Evolutionary conservation across 2,888 invertebrate species (phyloP), one percentile per base, ranked within the genome.

Genomic region (Lasioglossum leucozonium): DNA sequence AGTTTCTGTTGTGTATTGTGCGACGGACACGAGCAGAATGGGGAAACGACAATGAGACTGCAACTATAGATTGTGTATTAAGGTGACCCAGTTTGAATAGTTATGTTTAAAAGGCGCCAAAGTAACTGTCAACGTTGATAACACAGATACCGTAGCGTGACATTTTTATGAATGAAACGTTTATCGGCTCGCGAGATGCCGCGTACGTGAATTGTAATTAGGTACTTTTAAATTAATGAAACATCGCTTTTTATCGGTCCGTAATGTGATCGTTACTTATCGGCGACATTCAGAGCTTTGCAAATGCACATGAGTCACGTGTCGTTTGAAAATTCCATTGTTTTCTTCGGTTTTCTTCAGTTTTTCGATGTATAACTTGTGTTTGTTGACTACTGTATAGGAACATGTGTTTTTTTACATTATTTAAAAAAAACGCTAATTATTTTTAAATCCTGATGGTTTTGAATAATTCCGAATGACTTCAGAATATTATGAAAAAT

Each of bases 61-160:
- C 26, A 47, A 75, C 18, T 55, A 84, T 71, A 72, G 65, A 47
- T 69, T 84, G 74, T 77, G 69, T 2, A 6, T 34, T 40, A 37
- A 37, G 16, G 55, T 71, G 84, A 85, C 80, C 84, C 72, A 84
- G 71, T 65, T 85, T 71, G 72, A 26, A 72, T 80, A 77, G 77
- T 55, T 84, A 85, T 79, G 79, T 84, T 80, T 80, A 85, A 79
- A 62, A 58, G 37, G 62, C 76, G 30, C 22, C 13, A 22, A 65
- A 79, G 58, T 51, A 69, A 47, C 42, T 37, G 62, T 44, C 40
- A 72, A 51, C 47, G 26, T 55, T 80, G 80, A 84, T 77, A 85
- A 85, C 55, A 5, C 69, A 44, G 40, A 73, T 72, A 58, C 3
- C 55, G 34, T 18, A 1, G 13, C 30, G 42, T 8, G 65, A 42